A percentile compares a stretch with the other conserved stretches of the same genome.
These are phyloP conservation scores for Graptemys geographica DNA, from an alignment of 2,797 vertebrate genomes.

Conservation along the genomic window DNA sequence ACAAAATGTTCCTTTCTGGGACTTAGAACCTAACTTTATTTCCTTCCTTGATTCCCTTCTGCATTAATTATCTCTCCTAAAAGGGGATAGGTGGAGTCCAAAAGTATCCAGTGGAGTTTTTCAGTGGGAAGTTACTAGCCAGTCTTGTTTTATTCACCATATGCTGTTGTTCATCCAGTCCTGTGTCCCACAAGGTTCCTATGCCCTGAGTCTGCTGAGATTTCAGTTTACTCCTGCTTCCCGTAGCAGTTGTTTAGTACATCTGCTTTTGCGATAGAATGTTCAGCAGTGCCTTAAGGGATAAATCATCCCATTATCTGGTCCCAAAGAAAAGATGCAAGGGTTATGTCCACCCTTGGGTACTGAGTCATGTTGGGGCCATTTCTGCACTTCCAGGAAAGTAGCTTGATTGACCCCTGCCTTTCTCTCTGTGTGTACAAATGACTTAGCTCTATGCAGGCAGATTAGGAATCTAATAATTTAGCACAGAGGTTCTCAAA, in stretches of 20 bases:
- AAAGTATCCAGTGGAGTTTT: conserved; percentile 26
- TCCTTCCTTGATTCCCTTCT: conserved; percentile 25
- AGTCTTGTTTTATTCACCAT: not conserved
- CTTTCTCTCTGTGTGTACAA: no score
- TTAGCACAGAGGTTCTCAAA: no score
- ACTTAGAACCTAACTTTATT: conserved; percentile 1
- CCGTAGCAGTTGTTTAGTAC: accelerated
- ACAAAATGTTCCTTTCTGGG: not conserved
- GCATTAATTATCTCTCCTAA: conserved; percentile 53
- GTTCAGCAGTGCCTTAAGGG: not conserved
- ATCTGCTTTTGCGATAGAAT: not conserved
- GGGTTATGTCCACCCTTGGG: not conserved
- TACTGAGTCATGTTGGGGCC: not conserved
- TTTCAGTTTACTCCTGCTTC: not conserved
- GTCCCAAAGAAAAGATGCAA: not conserved
- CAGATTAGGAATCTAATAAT: not conserved
- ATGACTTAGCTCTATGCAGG: not conserved
- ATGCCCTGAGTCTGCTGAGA: not conserved
- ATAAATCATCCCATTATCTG: accelerated
- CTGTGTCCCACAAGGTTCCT: not conserved
- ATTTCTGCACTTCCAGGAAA: not conserved
- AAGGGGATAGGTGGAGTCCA: conserved; percentile 44
- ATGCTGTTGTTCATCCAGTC: not conserved
- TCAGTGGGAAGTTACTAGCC: not conserved
- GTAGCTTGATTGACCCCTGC: not conserved